A percentile compares a stretch with the other conserved stretches of the same genome.
phyloP scores from a whole-genome alignment of 2,797 vertebrate genomes.

The Anabas testudineus region DNA sequence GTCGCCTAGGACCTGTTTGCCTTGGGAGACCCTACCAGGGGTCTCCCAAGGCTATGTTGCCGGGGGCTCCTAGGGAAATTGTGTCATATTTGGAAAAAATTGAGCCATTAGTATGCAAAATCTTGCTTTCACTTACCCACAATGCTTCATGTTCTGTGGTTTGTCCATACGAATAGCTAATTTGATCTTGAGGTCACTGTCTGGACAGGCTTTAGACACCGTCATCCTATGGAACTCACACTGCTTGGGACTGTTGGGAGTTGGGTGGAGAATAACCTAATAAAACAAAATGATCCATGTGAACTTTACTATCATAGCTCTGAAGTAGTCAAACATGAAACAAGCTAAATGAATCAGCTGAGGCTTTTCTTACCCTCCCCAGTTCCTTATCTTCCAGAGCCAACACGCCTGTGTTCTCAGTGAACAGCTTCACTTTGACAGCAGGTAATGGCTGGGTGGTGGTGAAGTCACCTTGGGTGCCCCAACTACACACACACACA shows the following conservation, averaged over 20 bases:
- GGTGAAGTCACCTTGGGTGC: slow-evolving; percentile 97
- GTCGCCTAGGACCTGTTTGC: too few species aligned
- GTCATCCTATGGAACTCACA: slow-evolving; percentile 98
- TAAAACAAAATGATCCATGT: not conserved
- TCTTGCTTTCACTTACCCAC: slow-evolving; percentile 88
- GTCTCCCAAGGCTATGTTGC: too few species aligned
- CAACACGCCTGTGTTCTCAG: slow-evolving; percentile 96
- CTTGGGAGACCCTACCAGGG: too few species aligned
- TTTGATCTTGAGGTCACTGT: slow-evolving; percentile 97
- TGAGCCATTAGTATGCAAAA: not conserved
- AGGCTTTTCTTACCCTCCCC: slow-evolving; percentile 87
- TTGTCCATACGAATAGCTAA: slow-evolving; percentile 99
- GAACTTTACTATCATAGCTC: not conserved
- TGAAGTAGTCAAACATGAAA: not conserved
- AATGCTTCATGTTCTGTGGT: slow-evolving; percentile 99
- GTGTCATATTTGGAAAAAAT: too few species aligned
- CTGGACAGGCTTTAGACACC: slow-evolving; percentile 95
- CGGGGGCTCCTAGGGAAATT: too few species aligned
- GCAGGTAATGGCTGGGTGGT: slow-evolving; percentile 96
- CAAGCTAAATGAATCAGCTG: not conserved
- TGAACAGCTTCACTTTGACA: slow-evolving; percentile 99
- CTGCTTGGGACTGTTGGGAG: slow-evolving; percentile 96
- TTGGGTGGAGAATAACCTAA: slow-evolving; percentile 97
- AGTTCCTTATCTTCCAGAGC: slow-evolving; percentile 98
- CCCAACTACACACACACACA: slow-evolving; percentile 87